Evolutionary conservation across 2,797 vertebrate genomes (phyloP), one percentile per base, ranked within the genome.

Genomic region (Gymnodraco acuticeps): DNA sequence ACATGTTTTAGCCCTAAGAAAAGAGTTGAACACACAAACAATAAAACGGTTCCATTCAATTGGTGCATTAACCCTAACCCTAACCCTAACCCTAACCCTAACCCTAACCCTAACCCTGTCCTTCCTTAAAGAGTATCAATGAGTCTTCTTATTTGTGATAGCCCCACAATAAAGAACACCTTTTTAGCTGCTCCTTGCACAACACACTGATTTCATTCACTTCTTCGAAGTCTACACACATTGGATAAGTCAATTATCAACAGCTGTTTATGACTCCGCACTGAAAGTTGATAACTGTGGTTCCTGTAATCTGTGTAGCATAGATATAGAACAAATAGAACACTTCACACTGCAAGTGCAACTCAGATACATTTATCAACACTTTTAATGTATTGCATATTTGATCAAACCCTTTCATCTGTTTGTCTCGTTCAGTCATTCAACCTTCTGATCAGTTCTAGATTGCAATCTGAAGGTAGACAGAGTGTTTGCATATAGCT

Each of bases 221-320:
- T 10, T 58, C 20, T 20, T 48, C 15, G 10, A 47, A 67, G 65
- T 41, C 45, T 46, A 13, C 15, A 50, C 42, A 64, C 23, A 38
- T 42, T 9, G 1, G 16, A 61, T 33, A 45, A 17, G 38, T 74
- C 63, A 77, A 2, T 59, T 52, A 70, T 75, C 60, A 60, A 62
- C 16, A 58, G 43, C 38, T 76, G 31, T 42, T 12, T 7, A n/a
- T 60, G 27, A 47, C 27, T 55, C 42, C 42, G 47, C 2, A 55
- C 43, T 0, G 4, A 66, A 85, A 68, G 64, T 63, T 19, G 58
- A 75, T 76, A 65, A 64, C 41, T 10, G n/a, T 16, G 50, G 10
- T 76, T 48, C 14, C 19, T 71, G 27, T 71, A 62, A 75, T 73
- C 23, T 52, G 46, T 48, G 9, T 20, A 6, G 10, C 48, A 27